Percentiles rank a stretch among this genome's conserved stretches.
Conservation (phyloP, 2,113 vertebrate genomes). For the Vimba vimba region DNA sequence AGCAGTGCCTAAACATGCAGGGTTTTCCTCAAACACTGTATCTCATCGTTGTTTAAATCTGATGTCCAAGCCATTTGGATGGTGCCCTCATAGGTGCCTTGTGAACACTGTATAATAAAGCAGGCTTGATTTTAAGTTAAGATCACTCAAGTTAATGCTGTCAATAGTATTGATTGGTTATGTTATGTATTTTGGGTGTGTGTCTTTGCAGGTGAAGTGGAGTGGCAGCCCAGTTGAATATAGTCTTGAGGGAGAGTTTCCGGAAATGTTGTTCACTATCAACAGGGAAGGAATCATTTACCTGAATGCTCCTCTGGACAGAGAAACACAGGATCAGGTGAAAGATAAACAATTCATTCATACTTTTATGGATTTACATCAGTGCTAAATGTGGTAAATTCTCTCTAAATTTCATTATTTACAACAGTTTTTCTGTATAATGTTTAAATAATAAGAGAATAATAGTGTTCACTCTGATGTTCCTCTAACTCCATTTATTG, state of each 20-base stretch:
- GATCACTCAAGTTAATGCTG: neutral
- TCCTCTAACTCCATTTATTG: neutral
- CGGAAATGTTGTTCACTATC: slow-evolving; percentile 76
- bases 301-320: slow-evolving; percentile 77
- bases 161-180: neutral
- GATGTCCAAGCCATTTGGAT: neutral
- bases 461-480: neutral
- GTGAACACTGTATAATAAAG: neutral
- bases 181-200: slow-evolving; percentile 30
- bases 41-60: slow-evolving; percentile 13
- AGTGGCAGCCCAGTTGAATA: slow-evolving; percentile 76
- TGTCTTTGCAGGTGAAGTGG: slow-evolving; percentile 76
- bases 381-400: neutral
- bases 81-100: neutral
- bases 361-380: neutral
- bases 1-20: slow-evolving; percentile 39
- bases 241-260: slow-evolving; percentile 76
- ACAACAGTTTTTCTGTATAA: neutral
- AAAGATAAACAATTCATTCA: neutral
- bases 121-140: neutral
- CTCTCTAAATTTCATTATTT: neutral
- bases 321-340: slow-evolving; percentile 81
- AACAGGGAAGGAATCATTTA: slow-evolving; percentile 78
- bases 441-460: neutral
- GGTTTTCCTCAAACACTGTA: slow-evolving; percentile 6